Evolutionary conservation across 2,888 invertebrate genomes (phyloP).

Genomic region (Amiota communis): DNA sequence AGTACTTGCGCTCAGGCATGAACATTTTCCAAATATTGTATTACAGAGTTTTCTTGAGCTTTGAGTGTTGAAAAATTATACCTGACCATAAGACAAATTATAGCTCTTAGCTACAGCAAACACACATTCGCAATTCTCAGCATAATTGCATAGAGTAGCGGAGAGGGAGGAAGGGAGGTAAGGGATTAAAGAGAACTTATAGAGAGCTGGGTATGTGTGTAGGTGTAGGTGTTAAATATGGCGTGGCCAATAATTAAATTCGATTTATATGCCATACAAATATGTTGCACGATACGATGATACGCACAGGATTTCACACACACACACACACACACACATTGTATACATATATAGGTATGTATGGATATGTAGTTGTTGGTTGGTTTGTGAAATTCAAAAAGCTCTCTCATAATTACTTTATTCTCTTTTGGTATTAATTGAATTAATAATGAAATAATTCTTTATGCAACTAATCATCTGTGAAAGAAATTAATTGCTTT

Average conservation of each 20-base stretch:
- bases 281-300: constrained; percentile 16
- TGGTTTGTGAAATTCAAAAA: neutral
- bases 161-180: neutral
- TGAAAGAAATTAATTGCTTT: constrained; percentile 28
- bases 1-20: too few species aligned
- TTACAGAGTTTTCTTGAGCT: too few species aligned
- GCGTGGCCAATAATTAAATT: constrained; percentile 30
- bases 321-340: neutral
- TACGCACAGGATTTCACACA: neutral
- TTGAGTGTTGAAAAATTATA: constrained; percentile 20
- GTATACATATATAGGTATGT: neutral
- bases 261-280: constrained; percentile 23
- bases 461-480: constrained; percentile 30
- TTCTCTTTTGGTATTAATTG: constrained; percentile 19
- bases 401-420: constrained; percentile 21
- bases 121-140: neutral
- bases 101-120: constrained; percentile 15
- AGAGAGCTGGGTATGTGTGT: neutral
- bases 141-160: neutral
- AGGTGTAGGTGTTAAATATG: constrained; percentile 19
- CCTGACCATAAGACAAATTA: constrained; percentile 27
- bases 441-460: constrained; percentile 29
- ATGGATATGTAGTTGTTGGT: neutral
- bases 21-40: neutral
- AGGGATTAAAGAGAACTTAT: neutral